phyloP scores from a whole-genome alignment of 2,888 invertebrate species.

The Trachelus stipa region DNA sequence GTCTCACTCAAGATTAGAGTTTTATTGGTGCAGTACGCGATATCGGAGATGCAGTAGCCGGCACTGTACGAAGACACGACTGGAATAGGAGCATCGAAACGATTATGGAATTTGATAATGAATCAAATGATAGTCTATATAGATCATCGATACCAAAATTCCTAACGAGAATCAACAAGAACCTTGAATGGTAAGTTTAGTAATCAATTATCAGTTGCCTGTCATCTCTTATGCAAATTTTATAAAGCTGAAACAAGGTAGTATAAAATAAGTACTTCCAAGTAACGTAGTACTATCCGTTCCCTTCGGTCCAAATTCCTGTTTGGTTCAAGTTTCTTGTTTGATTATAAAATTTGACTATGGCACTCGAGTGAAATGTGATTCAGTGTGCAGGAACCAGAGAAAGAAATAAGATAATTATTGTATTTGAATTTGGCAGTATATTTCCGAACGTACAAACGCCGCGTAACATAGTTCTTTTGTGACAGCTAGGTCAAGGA shows the following conservation, averaged over 20 bases:
- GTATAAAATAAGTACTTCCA: not conserved
- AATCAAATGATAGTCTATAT: not conserved
- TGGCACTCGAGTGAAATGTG: not conserved
- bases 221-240: not conserved
- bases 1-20: not conserved
- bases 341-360: not conserved
- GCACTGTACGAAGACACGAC: not conserved
- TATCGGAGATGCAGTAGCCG: not conserved
- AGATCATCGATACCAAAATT: not conserved
- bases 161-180: not conserved
- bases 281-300: not conserved
- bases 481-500: slow-evolving; percentile 24
- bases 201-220: not conserved
- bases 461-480: slow-evolving; percentile 19
- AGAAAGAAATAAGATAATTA: not conserved
- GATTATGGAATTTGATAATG: not conserved
- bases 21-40: not conserved
- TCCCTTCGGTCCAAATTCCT: not conserved
- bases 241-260: not conserved
- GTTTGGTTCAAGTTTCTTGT: not conserved
- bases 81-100: not conserved
- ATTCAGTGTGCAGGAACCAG: not conserved
- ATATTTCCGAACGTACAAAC: not conserved
- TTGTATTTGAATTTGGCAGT: not conserved
- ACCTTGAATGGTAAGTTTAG: not conserved